Conservation (phyloP, 1,140 invertebrate species). For the Diuraphis noxia region DNA sequence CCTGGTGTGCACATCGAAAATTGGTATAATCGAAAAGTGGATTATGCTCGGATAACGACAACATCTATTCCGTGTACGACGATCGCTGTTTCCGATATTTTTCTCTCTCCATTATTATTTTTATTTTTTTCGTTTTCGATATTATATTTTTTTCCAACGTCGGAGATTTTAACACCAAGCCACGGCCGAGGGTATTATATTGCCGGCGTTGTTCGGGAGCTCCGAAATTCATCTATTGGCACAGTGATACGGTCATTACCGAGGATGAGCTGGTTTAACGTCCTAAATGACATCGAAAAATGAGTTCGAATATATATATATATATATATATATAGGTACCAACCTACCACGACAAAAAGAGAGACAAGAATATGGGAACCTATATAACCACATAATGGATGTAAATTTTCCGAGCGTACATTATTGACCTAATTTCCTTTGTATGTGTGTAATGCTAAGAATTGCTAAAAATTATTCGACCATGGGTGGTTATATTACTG, state of each 20-base stretch:
- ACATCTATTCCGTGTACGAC: not conserved
- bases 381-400: not conserved
- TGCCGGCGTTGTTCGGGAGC: not conserved
- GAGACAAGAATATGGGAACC: not conserved
- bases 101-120: not conserved
- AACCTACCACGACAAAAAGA: not conserved
- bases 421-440: conserved; percentile 6
- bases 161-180: not conserved
- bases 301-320: not conserved
- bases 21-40: not conserved
- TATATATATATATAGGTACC: too few species aligned
- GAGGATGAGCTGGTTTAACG: conserved; percentile 24
- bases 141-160: not conserved
- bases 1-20: not conserved
- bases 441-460: not conserved
- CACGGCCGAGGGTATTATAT: not conserved
- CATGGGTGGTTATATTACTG: not conserved
- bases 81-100: not conserved
- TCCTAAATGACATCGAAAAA: conserved; percentile 22
- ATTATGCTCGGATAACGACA: not conserved
- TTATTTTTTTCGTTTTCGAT: not conserved
- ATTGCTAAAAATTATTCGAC: conserved; percentile 4
- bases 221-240: not conserved
- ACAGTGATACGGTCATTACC: not conserved
- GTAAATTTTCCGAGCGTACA: not conserved